A percentile compares a stretch with the other conserved stretches of the same genome.
These are phyloP conservation scores for Catostomus latipinnis DNA, from an alignment of 2,797 vertebrate species.

Conservation along the genomic window DNA sequence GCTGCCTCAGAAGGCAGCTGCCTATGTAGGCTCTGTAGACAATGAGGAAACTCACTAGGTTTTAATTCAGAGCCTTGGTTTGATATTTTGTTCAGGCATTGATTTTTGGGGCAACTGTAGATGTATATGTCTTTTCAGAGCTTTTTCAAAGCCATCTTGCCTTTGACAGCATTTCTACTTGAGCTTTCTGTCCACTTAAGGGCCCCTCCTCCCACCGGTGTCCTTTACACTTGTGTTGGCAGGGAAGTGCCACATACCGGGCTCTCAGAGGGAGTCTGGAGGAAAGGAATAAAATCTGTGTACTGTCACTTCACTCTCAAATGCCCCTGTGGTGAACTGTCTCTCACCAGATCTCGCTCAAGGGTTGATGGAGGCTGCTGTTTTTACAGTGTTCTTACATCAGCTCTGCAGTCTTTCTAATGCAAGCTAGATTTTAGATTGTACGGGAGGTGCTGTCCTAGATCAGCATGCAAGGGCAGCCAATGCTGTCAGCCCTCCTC, in stretches of 20 bases:
- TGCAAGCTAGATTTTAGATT: slow-evolving; percentile 1
- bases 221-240: slow-evolving; percentile 39
- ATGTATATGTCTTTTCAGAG: not conserved
- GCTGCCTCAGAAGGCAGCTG: too few relatives aligned
- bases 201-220: not conserved
- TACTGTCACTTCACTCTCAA: slow-evolving; percentile 30
- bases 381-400: not conserved
- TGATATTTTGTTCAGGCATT: too few relatives aligned
- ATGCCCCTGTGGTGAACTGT: slow-evolving; percentile 15
- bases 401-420: not conserved
- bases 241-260: slow-evolving; percentile 22
- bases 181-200: not conserved
- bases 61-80: too few relatives aligned
- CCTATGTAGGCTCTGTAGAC: too few relatives aligned
- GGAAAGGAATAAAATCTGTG: slow-evolving; percentile 3
- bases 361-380: not conserved
- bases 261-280: not conserved
- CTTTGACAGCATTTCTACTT: not conserved
- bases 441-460: not conserved
- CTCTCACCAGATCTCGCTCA: not conserved
- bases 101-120: not conserved
- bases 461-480: not conserved
- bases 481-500: not conserved
- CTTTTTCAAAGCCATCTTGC: not conserved
- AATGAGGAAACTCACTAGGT: too few relatives aligned